These are phyloP conservation scores for Sceloporus tristichus DNA, from an alignment of 2,113 vertebrate species.

Conservation along the genomic window DNA sequence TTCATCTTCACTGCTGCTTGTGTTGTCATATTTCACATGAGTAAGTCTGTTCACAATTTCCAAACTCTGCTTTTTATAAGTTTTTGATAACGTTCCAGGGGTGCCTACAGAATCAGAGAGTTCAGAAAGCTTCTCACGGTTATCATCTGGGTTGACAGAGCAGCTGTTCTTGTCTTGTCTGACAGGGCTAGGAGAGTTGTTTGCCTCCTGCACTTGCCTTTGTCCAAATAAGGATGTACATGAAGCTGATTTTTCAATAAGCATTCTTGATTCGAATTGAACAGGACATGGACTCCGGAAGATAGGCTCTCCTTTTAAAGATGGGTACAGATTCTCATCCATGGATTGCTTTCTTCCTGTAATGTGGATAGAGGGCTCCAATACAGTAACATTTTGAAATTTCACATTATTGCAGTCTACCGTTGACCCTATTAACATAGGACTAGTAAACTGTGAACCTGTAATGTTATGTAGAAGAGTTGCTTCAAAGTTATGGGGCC, in stretches of 20 bases:
- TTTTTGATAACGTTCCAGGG: conserved; percentile 51
- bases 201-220: not conserved
- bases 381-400: not conserved
- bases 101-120: not conserved
- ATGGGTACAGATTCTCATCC: not conserved
- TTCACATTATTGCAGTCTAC: not conserved
- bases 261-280: conserved; percentile 13
- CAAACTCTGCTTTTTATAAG: conserved; percentile 72
- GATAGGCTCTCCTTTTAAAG: conserved; percentile 20
- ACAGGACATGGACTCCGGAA: conserved; percentile 5
- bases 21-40: conserved; percentile 77
- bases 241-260: conserved; percentile 7
- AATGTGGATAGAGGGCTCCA: not conserved
- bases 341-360: not conserved
- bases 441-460: conserved; percentile 18
- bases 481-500: conserved; percentile 15
- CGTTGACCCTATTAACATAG: conserved; percentile 13
- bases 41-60: conserved; percentile 81
- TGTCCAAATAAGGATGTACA: not conserved
- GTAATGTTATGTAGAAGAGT: not conserved
- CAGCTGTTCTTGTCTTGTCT: not conserved
- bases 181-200: not conserved
- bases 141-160: not conserved
- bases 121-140: fast-evolving
- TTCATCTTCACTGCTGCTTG: conserved; percentile 82